A percentile compares a stretch with the other conserved stretches of the same genome.
Conservation (phyloP, 1,140 invertebrate species). For the Phortica variegata region DNA sequence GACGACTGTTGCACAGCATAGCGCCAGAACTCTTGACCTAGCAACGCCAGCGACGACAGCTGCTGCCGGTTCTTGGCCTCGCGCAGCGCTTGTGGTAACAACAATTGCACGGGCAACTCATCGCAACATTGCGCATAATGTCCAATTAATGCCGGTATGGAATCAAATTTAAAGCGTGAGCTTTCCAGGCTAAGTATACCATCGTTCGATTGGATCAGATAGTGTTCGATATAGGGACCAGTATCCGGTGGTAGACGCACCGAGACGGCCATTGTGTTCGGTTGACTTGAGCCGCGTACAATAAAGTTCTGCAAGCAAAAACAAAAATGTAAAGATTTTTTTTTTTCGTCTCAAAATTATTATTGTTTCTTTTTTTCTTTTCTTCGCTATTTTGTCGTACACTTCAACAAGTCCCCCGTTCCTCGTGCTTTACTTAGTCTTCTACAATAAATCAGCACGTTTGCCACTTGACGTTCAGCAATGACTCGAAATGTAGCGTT, state of each 20-base stretch:
- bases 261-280: constrained; percentile 90
- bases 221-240: constrained; percentile 92
- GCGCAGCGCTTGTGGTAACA: constrained; percentile 77
- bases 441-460: constrained; percentile 39
- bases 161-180: constrained; percentile 88
- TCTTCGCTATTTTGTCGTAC: constrained; percentile 17
- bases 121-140: constrained; percentile 93
- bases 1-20: constrained; percentile 75
- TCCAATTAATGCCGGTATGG: constrained; percentile 86
- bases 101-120: constrained; percentile 88
- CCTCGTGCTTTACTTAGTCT: constrained; percentile 2
- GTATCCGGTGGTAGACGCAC: constrained; percentile 83
- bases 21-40: constrained; percentile 93
- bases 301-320: constrained; percentile 78
- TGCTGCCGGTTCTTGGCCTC: constrained; percentile 87
- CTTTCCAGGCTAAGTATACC: constrained; percentile 86
- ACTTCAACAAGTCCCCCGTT: constrained; percentile 1
- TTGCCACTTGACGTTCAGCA: too few species aligned
- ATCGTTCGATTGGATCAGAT: constrained; percentile 84
- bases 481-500: constrained; percentile 40
- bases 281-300: constrained; percentile 88
- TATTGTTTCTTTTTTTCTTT: not conserved
- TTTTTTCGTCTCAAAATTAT: not conserved
- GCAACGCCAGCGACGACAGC: constrained; percentile 81
- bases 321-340: not conserved